Evolutionary conservation across 2,113 vertebrate genomes (phyloP), one percentile per base, ranked within the genome.

Genomic region (Cricetomys ansorgei): DNA sequence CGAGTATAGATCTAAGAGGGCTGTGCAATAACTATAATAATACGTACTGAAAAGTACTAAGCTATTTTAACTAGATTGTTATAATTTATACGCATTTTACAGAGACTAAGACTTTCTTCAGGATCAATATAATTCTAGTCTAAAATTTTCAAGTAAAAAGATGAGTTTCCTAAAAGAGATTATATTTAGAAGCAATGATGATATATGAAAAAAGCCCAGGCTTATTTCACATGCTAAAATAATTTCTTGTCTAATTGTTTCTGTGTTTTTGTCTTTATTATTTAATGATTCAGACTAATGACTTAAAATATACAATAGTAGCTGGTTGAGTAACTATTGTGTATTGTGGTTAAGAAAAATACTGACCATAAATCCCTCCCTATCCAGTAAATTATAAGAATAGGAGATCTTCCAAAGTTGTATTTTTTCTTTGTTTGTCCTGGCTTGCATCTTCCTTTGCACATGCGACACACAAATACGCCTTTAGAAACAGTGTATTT

Each of bases 1-100:
- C 50, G 94, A 98, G 79, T 97, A 96, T 97, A 97, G 98, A 97
- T 98, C 97, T 97, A 95, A 98, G 98, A 98, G 98, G 98, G 98
- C 98, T 98, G 98, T 99, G 98, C 98, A 99, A 99, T 99, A 99
- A 98, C 94, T 98, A 97, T 94, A 98, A 97, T 98, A 98, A 98
- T 98, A 97, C 97, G 73, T 96, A 97, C 98, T 96, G 96, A 98
- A 98, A 96, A 90, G 96, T 97, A 98, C 96, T 97, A 97, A 98
- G 98, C 93, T 98, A 98, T 98, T 99, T 98, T 95, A 98, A 97
- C 95, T 98, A 98, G 98, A 98, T 98, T 98, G 98, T 98, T 98
- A 97, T 67, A 96, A 97, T 98, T 98, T 98, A 98, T 98, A 98
- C 98, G 96, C 97, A 97, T 97, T 98, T 98, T 98, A 98, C 96